A percentile compares a stretch with the other conserved stretches of the same genome.
Evolutionary conservation across 2,888 invertebrate species (phyloP).

Genomic region (Polia nebulosa): DNA sequence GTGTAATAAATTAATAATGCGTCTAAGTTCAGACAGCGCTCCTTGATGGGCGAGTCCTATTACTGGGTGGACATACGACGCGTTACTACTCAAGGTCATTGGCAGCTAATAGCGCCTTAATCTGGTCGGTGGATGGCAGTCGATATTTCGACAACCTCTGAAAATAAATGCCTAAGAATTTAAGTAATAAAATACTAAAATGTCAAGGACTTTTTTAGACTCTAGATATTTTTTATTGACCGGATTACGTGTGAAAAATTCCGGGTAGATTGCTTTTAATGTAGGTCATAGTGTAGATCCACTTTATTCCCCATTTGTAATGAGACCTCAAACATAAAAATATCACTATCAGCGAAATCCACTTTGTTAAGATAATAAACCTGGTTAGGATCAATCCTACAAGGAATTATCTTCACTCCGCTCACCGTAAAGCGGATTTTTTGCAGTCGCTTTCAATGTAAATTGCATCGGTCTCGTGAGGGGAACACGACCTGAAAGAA

Average conservation of each 20-base stretch:
- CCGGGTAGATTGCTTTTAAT: background rate
- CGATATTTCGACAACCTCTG: background rate
- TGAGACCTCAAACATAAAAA: slow-evolving; percentile 6
- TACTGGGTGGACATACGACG: too few species aligned
- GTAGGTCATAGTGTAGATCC: background rate
- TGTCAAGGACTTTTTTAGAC: background rate
- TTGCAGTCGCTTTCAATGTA: slow-evolving; percentile 77
- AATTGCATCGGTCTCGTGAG: slow-evolving; percentile 78
- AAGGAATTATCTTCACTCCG: slow-evolving; percentile 45
- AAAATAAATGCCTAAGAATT: background rate
- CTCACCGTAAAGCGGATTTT: slow-evolving; percentile 56
- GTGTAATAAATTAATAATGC: too few species aligned
- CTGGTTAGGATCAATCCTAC: slow-evolving; percentile 32
- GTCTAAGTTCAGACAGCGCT: too few species aligned
- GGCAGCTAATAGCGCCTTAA: too few species aligned
- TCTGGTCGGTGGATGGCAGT: background rate
- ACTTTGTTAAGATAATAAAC: slow-evolving; percentile 34
- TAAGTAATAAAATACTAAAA: background rate
- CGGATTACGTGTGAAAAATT: background rate
- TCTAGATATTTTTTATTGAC: background rate
- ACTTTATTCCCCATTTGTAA: background rate
- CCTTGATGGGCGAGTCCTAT: too few species aligned
- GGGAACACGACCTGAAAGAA: slow-evolving; percentile 69
- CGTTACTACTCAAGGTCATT: too few species aligned
- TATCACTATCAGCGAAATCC: background rate